A percentile compares a stretch with the other conserved stretches of the same genome.
Conservation (phyloP, 2,797 vertebrate species). For the Aplochiton taeniatus region DNA sequence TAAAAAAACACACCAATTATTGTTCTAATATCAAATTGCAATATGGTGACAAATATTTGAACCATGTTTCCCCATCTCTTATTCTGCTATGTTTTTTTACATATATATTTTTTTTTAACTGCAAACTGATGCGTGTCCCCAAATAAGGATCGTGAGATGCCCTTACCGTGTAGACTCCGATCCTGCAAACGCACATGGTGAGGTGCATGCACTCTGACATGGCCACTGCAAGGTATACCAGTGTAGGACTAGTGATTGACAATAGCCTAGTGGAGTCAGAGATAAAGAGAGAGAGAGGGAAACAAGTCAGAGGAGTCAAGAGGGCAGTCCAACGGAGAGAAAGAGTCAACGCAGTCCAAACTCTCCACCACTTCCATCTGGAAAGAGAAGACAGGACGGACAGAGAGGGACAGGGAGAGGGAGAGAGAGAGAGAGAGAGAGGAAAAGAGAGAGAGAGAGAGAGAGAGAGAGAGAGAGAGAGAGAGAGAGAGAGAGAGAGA, state of each 20-base stretch:
- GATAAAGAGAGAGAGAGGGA: neutral
- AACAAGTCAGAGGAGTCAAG: neutral
- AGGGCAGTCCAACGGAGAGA: constrained; percentile 3
- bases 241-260: too few relatives aligned
- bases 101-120: too few relatives aligned
- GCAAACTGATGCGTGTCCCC: neutral
- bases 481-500: neutral
- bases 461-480: neutral
- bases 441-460: neutral
- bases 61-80: too few relatives aligned
- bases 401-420: neutral
- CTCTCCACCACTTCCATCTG: constrained; percentile 6
- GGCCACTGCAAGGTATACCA: neutral
- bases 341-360: neutral
- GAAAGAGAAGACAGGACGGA: neutral
- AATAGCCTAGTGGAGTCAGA: neutral
- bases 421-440: constrained; percentile 1
- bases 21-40: too few relatives aligned
- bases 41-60: too few relatives aligned
- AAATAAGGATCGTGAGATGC: neutral
- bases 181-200: constrained; percentile 7
- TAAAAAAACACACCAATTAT: too few relatives aligned
- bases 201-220: constrained; percentile 7
- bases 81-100: too few relatives aligned
- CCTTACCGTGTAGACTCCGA: constrained; percentile 7